Percentiles rank a stretch among this genome's conserved stretches.
Conservation (phyloP, 2,113 vertebrate species). For the Irena cyanogastra region DNA sequence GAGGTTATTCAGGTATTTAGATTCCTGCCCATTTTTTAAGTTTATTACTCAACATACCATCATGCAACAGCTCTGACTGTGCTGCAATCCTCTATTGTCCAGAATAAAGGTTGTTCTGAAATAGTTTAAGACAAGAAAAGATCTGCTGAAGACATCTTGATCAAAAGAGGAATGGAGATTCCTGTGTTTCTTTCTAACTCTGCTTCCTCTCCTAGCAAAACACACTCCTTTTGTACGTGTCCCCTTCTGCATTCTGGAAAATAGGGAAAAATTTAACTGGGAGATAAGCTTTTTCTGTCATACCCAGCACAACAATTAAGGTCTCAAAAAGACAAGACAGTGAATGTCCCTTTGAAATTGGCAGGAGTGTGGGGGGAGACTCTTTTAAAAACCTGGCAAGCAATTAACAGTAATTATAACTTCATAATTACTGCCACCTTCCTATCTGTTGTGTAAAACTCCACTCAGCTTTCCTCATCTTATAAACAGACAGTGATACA, state of each 20-base stretch:
- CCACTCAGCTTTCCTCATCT: not conserved
- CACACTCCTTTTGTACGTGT: conserved; percentile 31
- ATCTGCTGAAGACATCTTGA: conserved; percentile 13
- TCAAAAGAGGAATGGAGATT: conserved; percentile 9
- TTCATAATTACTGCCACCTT: not conserved
- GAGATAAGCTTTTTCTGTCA: not conserved
- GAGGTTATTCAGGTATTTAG: conserved; percentile 34
- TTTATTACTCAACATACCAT: not conserved
- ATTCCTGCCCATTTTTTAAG: not conserved
- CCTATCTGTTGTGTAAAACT: not conserved
- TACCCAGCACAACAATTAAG: conserved; percentile 6
- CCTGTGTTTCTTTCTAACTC: not conserved
- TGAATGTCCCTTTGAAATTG: not conserved
- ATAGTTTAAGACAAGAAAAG: conserved; percentile 27
- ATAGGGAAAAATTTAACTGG: conserved; percentile 29
- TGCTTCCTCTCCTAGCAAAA: conserved; percentile 26
- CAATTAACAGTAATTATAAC: not conserved
- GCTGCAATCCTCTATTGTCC: not conserved
- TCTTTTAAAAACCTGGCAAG: not conserved
- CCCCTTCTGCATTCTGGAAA: conserved; percentile 55
- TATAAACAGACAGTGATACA: not conserved
- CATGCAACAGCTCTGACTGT: not conserved
- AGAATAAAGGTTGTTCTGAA: not conserved
- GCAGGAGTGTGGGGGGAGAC: not conserved
- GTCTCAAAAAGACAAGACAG: not conserved